Conservation (phyloP, 35 echinoderm and acorn worm species). For the Ophioderma brevispina region DNA sequence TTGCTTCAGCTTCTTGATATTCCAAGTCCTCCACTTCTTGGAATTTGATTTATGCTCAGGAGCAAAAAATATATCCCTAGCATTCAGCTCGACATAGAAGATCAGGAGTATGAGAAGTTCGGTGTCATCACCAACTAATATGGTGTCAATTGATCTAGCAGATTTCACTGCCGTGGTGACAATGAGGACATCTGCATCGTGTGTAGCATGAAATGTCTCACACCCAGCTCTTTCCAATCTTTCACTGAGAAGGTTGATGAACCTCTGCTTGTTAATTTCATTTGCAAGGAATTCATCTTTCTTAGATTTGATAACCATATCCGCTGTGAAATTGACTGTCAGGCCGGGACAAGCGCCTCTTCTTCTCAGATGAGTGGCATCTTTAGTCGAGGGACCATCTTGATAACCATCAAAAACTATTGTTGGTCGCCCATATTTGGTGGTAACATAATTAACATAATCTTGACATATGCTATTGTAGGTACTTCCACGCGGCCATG, state of each 20-base stretch:
- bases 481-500: slow-evolving; percentile 55
- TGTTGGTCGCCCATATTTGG: slow-evolving; percentile 25
- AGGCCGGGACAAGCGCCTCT: not conserved
- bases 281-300: slow-evolving; percentile 72
- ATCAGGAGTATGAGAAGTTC: not conserved
- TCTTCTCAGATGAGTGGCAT: slow-evolving; percentile 21
- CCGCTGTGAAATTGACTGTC: slow-evolving; percentile 39
- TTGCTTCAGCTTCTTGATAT: not conserved
- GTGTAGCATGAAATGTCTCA: not conserved
- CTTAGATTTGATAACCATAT: slow-evolving; percentile 32
- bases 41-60: not conserved
- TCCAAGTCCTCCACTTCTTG: not conserved
- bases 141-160: not conserved
- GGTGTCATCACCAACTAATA: not conserved
- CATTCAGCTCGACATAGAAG: not conserved
- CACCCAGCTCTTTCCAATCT: not conserved
- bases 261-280: slow-evolving; percentile 50
- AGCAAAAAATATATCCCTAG: not conserved
- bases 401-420: slow-evolving; percentile 74
- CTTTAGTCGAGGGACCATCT: slow-evolving; percentile 49
- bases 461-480: slow-evolving; percentile 43
- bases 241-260: slow-evolving; percentile 43
- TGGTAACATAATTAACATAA: not conserved
- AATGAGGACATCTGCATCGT: not conserved
- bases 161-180: not conserved